Evolutionary conservation across 37 sponge, comb jelly and placozoan genomes (phyloP), one percentile per base, ranked within the genome.

Genomic region (Hormiphora californensis): DNA sequence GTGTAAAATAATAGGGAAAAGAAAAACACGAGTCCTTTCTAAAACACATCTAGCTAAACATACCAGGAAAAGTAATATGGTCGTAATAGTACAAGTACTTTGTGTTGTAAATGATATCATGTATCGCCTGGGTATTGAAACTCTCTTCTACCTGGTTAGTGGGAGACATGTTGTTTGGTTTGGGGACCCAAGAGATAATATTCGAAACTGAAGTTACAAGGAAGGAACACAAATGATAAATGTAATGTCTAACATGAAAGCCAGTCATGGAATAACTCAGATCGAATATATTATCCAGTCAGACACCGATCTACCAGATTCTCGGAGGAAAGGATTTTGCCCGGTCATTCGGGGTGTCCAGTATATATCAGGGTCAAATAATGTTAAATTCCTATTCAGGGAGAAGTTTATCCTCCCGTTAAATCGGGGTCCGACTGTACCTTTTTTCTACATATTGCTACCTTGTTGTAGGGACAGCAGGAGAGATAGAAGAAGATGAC

Each of bases 131-230:
- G 19, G 92, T 73, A 87, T 98, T 98, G 88, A 98, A 98, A 67
- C 99, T 98, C 87, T 98, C 99, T 85, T 98, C 99, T 22, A 98
- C 99, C 67, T 98, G n/a, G n/a, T n/a, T n/a, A n/a, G n/a, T n/a
- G n/a, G n/a, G n/a, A n/a, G n/a, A n/a, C n/a, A n/a, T n/a, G n/a
- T n/a, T n/a, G n/a, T n/a, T n/a, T n/a, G n/a, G n/a, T n/a, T n/a
- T n/a, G n/a, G n/a, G n/a, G n/a, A n/a, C n/a, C n/a, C n/a, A n/a
- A n/a, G n/a, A n/a, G n/a, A n/a, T n/a, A n/a, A n/a, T n/a, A n/a
- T n/a, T n/a, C n/a, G n/a, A n/a, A n/a, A n/a, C n/a, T n/a, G n/a
- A n/a, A n/a, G n/a, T n/a, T n/a, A n/a, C n/a, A n/a, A n/a, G n/a
- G n/a, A n/a, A n/a, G n/a, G n/a, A n/a, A n/a, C n/a, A n/a, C n/a